These are phyloP conservation scores for Tyto alba DNA, from an alignment of 2,113 vertebrate genomes.

Conservation along the genomic window DNA sequence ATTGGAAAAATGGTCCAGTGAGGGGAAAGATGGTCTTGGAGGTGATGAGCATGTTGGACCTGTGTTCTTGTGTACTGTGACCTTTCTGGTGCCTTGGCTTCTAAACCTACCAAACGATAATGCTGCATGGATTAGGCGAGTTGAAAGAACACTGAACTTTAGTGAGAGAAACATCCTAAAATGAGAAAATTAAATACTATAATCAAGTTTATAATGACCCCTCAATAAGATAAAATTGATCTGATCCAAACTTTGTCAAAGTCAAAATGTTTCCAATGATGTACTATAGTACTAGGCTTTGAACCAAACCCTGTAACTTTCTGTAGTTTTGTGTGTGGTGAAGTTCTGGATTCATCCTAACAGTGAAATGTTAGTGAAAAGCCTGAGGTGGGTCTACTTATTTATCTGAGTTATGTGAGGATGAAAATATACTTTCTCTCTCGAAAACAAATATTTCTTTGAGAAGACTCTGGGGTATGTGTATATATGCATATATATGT, in stretches of 20 bases:
- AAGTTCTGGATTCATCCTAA: background rate
- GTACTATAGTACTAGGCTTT: background rate
- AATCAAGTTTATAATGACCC: background rate
- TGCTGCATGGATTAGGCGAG: background rate
- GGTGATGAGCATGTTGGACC: background rate
- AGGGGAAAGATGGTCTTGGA: background rate
- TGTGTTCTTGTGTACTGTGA: background rate
- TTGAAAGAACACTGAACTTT: background rate
- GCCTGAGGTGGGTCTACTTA: background rate
- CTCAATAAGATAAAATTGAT: background rate
- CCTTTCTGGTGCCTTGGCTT: background rate
- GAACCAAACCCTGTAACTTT: background rate
- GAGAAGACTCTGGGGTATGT: background rate
- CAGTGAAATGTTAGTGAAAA: background rate
- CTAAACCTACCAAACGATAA: background rate
- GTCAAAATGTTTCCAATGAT: background rate
- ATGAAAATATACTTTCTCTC: background rate
- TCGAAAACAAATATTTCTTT: background rate
- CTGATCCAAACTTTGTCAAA: background rate
- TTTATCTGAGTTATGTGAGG: background rate
- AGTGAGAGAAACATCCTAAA: background rate
- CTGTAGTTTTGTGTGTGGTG: background rate
- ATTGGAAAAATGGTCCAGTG: background rate
- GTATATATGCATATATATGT: background rate
- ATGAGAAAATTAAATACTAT: background rate